phyloP scores from a whole-genome alignment of 2,113 vertebrate genomes.

The Mus musculus region GRCm39 chr12:100549001-100549500 shows the following conservation, averaged over 20 bases:
- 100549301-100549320: neutral
- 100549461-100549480: neutral
- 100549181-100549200: neutral
- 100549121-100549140: neutral
- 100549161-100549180: neutral
- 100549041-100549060: neutral
- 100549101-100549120: neutral
- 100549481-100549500: neutral
- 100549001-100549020: neutral
- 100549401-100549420: too few species aligned
- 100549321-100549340: neutral
- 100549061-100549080: neutral
- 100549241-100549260: neutral
- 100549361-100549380: neutral
- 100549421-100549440: accelerated
- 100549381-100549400: neutral
- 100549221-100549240: neutral
- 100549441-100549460: neutral
- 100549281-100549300: neutral
- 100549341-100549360: neutral
- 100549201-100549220: neutral
- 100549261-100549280: neutral
- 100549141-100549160: neutral
- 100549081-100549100: neutral
- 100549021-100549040: neutral